phyloP scores from a whole-genome alignment of 2,888 invertebrate genomes.

The Zeuzera pyrina region DNA sequence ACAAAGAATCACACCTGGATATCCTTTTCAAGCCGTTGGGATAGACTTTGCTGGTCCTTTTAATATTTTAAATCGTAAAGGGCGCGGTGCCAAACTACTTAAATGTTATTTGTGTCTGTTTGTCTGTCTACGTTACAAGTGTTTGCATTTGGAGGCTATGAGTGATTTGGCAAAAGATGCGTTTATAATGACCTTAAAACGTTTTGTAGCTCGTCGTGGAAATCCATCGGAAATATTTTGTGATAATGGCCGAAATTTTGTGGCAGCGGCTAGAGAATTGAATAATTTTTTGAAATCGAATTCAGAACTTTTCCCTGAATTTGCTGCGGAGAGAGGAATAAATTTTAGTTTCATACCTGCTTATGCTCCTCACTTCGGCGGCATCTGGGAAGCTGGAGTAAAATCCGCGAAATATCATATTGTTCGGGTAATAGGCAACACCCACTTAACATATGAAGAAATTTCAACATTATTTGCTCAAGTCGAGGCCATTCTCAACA shows the following conservation, averaged over 20 bases:
- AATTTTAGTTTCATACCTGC: conserved; percentile 6
- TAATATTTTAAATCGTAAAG: conserved; percentile 3
- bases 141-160: conserved; percentile 19
- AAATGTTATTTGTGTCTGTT: conserved; percentile 17
- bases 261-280: conserved; percentile 17
- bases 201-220: conserved; percentile 24
- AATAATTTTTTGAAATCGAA: conserved; percentile 3
- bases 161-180: conserved; percentile 19
- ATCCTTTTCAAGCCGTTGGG: conserved; percentile 7
- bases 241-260: conserved; percentile 24
- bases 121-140: conserved; percentile 18
- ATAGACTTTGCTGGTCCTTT: conserved; percentile 8
- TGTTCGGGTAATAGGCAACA: conserved; percentile 3
- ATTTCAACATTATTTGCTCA: no score
- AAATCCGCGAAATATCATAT: conserved; percentile 4
- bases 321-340: conserved; percentile 4
- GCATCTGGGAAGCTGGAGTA: conserved; percentile 11
- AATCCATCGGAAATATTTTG: conserved; percentile 21
- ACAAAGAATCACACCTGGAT: conserved; percentile 4
- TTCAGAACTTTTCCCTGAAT: conserved; percentile 1
- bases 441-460: conserved; percentile 6
- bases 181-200: no score
- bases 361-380: conserved; percentile 14
- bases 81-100: conserved; percentile 10
- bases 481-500: conserved; percentile 17